Conservation (phyloP, 2,113 vertebrate genomes). For the Xerus inauris region DNA sequence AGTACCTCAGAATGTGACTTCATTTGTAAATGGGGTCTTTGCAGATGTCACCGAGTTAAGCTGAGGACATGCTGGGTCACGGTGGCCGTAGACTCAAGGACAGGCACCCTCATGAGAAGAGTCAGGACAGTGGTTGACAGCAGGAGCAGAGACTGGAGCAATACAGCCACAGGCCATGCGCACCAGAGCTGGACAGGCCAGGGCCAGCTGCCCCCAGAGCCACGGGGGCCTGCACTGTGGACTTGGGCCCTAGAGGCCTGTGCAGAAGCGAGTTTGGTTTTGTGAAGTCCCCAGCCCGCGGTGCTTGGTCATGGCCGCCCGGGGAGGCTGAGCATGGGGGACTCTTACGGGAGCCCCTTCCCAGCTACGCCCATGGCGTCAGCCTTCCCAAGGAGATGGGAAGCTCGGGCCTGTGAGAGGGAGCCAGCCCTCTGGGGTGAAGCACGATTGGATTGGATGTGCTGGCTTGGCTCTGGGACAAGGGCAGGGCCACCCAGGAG, state of each 20-base stretch:
- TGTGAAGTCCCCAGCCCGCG: not conserved
- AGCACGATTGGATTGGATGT: rapidly evolving
- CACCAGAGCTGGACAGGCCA: not conserved
- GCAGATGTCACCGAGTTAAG: not conserved
- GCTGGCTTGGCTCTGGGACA: not conserved
- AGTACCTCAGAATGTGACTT: not conserved
- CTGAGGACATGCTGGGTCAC: not conserved
- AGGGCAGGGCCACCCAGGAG: not conserved
- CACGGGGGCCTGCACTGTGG: too few species aligned
- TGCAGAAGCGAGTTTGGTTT: not conserved
- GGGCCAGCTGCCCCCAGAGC: not conserved
- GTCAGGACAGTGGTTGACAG: not conserved
- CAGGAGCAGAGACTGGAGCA: not conserved
- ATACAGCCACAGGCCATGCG: not conserved
- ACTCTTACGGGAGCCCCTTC: not conserved
- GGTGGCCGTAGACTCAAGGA: not conserved
- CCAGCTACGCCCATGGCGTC: too few species aligned
- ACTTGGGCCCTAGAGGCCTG: not conserved
- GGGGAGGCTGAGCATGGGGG: not conserved
- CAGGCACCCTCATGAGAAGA: not conserved
- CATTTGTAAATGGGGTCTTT: not conserved
- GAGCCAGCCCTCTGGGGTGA: not conserved
- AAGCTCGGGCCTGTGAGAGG: too few species aligned
- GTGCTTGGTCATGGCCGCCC: not conserved
- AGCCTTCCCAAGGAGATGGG: too few species aligned